Percentiles rank a stretch among this genome's conserved stretches.
Conservation (phyloP, 2,113 vertebrate genomes). For the Furnarius figulus region DNA sequence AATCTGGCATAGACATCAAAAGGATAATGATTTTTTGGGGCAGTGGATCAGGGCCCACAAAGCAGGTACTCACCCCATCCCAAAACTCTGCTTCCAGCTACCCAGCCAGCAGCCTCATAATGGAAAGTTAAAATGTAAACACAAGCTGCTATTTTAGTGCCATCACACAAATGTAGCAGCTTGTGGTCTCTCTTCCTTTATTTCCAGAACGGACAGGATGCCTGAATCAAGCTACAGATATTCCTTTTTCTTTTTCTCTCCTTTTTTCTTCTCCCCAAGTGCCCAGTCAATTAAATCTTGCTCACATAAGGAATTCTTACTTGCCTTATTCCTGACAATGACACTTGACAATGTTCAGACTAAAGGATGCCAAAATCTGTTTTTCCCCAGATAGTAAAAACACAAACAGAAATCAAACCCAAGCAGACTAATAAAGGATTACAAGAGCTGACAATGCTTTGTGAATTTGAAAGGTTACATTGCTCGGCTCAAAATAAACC, state of each 20-base stretch:
- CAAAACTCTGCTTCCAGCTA: not conserved
- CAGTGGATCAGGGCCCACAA: not conserved
- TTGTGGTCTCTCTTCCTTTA: not conserved
- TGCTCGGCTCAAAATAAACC: not conserved
- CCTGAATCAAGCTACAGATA: not conserved
- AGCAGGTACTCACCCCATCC: not conserved
- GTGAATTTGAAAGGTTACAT: not conserved
- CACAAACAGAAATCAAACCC: slow-evolving; percentile 29
- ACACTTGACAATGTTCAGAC: not conserved
- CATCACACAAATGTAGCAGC: not conserved
- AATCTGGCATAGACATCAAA: not conserved
- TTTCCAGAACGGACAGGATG: not conserved
- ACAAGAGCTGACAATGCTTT: not conserved
- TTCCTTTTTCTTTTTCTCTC: not conserved
- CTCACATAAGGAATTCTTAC: not conserved
- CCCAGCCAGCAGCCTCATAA: not conserved
- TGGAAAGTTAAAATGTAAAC: not conserved
- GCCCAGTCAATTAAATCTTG: not conserved
- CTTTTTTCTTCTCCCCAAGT: not conserved
- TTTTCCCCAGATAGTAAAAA: not conserved
- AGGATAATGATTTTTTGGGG: not conserved
- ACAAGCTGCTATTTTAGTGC: slow-evolving; percentile 3
- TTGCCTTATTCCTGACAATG: not conserved
- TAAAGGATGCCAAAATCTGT: not conserved
- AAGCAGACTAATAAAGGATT: not conserved